These are phyloP conservation scores for Prietella phreatophila DNA, from an alignment of 2,113 vertebrate species.

Conservation along the genomic window DNA sequence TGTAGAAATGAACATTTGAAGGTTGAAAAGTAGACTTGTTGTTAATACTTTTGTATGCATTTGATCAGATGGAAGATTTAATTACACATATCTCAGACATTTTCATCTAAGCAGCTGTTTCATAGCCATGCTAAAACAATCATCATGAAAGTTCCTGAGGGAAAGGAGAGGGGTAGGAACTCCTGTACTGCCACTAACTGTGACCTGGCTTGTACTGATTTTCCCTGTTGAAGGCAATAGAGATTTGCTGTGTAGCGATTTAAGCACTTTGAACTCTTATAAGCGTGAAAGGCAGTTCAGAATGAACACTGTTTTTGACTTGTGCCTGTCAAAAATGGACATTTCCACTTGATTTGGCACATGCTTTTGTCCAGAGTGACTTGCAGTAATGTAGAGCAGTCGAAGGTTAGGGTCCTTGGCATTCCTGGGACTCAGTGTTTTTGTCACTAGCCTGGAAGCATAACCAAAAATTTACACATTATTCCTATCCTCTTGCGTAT, in stretches of 20 bases:
- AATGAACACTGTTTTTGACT: background rate
- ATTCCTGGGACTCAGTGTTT: background rate
- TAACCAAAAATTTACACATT: background rate
- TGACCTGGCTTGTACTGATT: background rate
- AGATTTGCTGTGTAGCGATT: background rate
- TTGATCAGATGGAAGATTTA: background rate
- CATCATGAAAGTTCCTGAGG: background rate
- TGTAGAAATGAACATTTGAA: slow-evolving; percentile 8
- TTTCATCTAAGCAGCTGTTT: background rate
- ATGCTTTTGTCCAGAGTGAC: background rate
- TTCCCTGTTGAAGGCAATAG: background rate
- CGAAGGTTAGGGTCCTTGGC: background rate
- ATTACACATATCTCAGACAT: background rate
- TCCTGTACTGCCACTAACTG: background rate
- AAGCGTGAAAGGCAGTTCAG: background rate
- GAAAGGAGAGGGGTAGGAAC: background rate
- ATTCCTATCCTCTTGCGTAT: background rate
- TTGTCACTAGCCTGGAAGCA: background rate
- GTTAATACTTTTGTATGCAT: background rate
- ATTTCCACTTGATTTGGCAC: background rate
- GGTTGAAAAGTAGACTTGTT: slow-evolving; percentile 8
- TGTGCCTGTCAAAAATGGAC: background rate
- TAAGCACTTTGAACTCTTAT: background rate
- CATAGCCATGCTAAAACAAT: background rate
- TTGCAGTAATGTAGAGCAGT: background rate